phyloP scores from a whole-genome alignment of 2,113 vertebrate genomes.

The Scatophagus argus region DNA sequence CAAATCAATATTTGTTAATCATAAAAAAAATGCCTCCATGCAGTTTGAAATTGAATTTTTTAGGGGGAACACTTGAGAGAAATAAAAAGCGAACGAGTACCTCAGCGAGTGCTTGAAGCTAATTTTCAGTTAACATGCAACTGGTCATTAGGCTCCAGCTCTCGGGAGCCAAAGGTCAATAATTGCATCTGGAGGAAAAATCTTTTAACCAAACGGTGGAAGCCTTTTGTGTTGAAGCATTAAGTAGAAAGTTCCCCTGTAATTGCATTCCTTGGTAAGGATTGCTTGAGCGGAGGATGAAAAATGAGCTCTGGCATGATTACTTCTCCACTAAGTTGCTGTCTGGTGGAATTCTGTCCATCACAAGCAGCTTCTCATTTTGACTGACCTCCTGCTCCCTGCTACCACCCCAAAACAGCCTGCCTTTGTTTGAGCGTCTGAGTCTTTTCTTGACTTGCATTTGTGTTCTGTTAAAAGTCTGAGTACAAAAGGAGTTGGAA shows the following conservation, averaged over 20 bases:
- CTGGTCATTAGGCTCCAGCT: conserved; percentile 80
- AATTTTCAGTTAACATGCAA: conserved; percentile 85
- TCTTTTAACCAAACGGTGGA: conserved; percentile 76
- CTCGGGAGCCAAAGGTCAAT: conserved; percentile 82
- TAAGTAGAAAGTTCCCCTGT: conserved; percentile 77
- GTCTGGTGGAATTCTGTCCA: conserved; percentile 66
- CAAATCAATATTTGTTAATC: conserved; percentile 82
- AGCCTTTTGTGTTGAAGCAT: conserved; percentile 78
- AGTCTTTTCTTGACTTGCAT: conserved; percentile 31
- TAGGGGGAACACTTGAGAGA: conserved; percentile 53
- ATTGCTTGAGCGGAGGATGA: conserved; percentile 68
- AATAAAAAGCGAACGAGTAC: conserved; percentile 60
- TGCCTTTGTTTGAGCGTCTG: conserved; percentile 26
- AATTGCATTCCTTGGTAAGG: conserved; percentile 81
- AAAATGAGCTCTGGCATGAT: conserved; percentile 76
- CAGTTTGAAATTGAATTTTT: conserved; percentile 72
- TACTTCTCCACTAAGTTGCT: conserved; percentile 66
- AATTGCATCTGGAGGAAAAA: conserved; percentile 81
- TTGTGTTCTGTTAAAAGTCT: conserved; percentile 42
- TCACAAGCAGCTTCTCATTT: conserved; percentile 53
- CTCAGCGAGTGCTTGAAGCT: conserved; percentile 65
- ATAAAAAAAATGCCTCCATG: conserved; percentile 70
- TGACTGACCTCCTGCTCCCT: conserved; percentile 41
- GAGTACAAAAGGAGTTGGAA: conserved; percentile 19
- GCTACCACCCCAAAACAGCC: conserved; percentile 21